Evolutionary conservation across 2,113 vertebrate genomes (phyloP).

Genomic region (Prinia subflava): DNA sequence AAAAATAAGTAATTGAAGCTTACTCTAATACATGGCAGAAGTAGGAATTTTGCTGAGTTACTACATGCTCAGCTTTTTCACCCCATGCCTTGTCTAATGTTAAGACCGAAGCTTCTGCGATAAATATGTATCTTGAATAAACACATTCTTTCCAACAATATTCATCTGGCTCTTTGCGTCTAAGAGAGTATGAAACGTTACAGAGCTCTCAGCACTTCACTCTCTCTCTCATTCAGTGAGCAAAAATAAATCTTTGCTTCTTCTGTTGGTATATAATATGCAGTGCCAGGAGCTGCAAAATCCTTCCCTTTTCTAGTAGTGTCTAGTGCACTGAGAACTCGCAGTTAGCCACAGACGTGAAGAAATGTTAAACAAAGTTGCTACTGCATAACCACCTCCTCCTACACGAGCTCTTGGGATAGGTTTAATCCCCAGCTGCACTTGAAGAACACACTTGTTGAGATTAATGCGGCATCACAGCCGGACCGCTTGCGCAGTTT

Average conservation of each 20-base stretch:
- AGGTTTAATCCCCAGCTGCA: neutral
- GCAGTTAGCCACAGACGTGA: neutral
- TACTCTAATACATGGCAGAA: neutral
- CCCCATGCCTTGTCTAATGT: neutral
- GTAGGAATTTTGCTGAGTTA: conserved; percentile 62
- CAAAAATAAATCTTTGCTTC: conserved; percentile 70
- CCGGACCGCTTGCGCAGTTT: neutral
- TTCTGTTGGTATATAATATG: conserved; percentile 19
- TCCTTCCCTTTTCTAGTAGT: conserved; percentile 79
- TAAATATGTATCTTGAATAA: conserved; percentile 58
- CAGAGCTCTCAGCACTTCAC: conserved; percentile 52
- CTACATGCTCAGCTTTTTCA: conserved; percentile 31
- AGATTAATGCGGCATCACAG: neutral
- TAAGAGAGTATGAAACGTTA: conserved; percentile 41
- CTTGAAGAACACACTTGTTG: conserved; percentile 5
- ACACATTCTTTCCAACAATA: conserved; percentile 72
- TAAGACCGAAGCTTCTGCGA: conserved; percentile 22
- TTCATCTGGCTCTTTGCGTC: conserved; percentile 50
- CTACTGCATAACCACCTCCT: conserved; percentile 32
- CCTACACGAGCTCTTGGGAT: neutral
- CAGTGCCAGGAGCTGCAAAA: conserved; percentile 67
- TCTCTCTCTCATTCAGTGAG: conserved; percentile 61
- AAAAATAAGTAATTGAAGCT: neutral
- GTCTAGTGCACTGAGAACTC: conserved; percentile 21
- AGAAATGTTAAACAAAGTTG: conserved; percentile 50